phyloP scores from a whole-genome alignment of 2,113 vertebrate genomes.

The Geococcyx californianus region DNA sequence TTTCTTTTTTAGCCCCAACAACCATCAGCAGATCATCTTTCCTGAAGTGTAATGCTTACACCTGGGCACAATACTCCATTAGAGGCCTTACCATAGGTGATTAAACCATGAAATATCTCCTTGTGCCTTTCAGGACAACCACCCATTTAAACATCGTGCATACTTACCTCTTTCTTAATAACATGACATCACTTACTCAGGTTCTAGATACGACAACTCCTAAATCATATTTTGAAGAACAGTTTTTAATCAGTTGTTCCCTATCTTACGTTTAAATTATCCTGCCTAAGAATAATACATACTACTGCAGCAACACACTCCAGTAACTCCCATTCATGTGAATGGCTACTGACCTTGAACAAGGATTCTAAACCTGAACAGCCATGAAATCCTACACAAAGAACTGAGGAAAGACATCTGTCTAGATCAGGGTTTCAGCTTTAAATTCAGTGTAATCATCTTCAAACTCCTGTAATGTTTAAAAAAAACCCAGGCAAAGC shows the following conservation, averaged over 20 bases:
- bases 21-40: background rate
- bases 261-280: background rate
- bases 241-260: background rate
- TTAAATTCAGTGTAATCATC: constrained; percentile 76
- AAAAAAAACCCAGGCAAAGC: background rate
- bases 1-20: background rate
- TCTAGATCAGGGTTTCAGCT: constrained; percentile 75
- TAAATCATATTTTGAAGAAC: background rate
- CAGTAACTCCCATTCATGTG: background rate
- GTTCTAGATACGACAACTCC: background rate
- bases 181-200: background rate
- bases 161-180: background rate
- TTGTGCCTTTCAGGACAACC: background rate
- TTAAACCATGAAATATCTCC: background rate
- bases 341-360: constrained; percentile 74
- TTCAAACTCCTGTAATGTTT: constrained; percentile 75
- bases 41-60: background rate
- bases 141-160: background rate
- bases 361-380: constrained; percentile 81
- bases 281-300: background rate
- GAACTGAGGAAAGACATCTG: constrained; percentile 72
- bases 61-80: background rate
- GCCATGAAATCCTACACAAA: constrained; percentile 79
- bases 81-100: background rate
- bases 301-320: background rate